Conservation (phyloP, 2,113 vertebrate genomes). For the Atlantisia rogersi region DNA sequence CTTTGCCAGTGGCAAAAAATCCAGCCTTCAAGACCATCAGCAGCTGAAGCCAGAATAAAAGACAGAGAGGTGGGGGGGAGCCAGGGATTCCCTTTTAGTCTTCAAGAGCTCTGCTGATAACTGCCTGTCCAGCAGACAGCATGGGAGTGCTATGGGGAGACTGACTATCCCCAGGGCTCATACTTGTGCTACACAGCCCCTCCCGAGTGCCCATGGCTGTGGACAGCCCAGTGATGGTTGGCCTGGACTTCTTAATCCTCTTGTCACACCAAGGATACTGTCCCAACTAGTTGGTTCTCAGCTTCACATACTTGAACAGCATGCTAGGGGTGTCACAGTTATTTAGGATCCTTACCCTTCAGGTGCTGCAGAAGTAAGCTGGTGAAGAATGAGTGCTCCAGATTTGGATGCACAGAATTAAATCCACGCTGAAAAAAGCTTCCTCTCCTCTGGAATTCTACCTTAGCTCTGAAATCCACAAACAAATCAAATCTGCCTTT, state of each 20-base stretch:
- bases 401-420: background rate
- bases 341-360: background rate
- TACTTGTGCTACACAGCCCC: background rate
- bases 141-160: accelerated
- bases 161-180: background rate
- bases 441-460: background rate
- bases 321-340: background rate
- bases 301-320: background rate
- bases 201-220: accelerated
- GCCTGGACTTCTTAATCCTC: background rate
- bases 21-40: background rate
- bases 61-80: background rate
- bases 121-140: accelerated
- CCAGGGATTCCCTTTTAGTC: background rate
- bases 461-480: background rate
- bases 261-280: background rate
- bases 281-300: background rate
- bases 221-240: background rate
- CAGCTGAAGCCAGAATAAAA: background rate
- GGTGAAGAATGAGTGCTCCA: background rate
- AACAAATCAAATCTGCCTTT: background rate
- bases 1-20: background rate
- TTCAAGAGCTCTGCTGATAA: background rate
- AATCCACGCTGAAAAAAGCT: background rate
- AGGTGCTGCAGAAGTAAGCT: background rate